Evolutionary conservation across 2,888 invertebrate genomes (phyloP), one percentile per base, ranked within the genome.

Genomic region (Andrena haemorrhoa): DNA sequence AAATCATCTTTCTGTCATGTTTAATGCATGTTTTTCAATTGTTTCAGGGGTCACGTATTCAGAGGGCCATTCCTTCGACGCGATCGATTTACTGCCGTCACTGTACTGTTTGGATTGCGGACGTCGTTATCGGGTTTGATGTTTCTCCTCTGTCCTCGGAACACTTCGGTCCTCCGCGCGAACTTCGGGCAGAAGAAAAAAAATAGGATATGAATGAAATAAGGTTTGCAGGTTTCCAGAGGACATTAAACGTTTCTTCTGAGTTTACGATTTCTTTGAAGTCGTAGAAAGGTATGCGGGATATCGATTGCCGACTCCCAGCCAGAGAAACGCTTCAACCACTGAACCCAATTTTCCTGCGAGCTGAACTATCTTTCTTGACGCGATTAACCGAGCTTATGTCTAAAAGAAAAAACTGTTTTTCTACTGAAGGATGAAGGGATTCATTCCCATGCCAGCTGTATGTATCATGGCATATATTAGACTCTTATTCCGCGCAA

Each of bases 1-100:
- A 88, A 88, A 88, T 88, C 86, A 86, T 82, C 63, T 47, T 8
- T 29, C 53, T 56, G 76, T 69, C 83, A 85, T 85, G 88, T 86
- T 88, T 90, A 88, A 90, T 89, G 80, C 81, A 90, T 87, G 83
- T 88, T 89, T 90, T 87, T 86, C 88, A 84, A 88, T 90, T 85
- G 89, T 90, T 82, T 82, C 82, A 56, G 66, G 56, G 78, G 61
- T 81, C 82, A 72, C 79, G 85, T 78, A 84, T 83, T 79, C 87
- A 35, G 63, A 31, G 56, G 31, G 49, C 70, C 68, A 66, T 84
- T 82, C 70, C 75, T 78, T 79, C 68, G 58, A 23, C 16, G 35
- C 58, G 47, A 56, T 64, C 85, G 83, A 85, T 86, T 83, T 77
- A 81, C 77, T 63, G 33, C 35, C 49, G 49, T 5, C 51, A 53